Conservation (phyloP, 2,888 invertebrate species). For the Meta bourneti region DNA sequence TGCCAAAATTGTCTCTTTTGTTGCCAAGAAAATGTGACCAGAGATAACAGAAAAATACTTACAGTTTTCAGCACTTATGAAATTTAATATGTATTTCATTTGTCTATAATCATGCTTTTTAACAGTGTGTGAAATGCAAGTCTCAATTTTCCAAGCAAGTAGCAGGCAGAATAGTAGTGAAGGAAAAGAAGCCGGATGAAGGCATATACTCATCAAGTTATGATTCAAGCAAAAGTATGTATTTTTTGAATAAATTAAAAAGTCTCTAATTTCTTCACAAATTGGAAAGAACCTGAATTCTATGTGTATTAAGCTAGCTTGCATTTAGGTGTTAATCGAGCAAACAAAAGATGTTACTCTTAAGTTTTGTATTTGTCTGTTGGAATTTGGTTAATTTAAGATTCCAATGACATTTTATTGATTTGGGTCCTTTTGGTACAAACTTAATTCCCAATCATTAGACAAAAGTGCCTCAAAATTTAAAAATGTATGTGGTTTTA, state of each 20-base stretch:
- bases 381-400: not conserved
- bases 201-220: slow-evolving; percentile 34
- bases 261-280: not conserved
- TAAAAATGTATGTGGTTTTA: no score
- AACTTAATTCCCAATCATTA: not conserved
- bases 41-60: no score
- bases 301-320: no score
- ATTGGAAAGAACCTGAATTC: no score
- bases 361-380: not conserved
- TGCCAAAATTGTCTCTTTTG: no score
- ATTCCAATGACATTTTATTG: not conserved
- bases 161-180: slow-evolving; percentile 44
- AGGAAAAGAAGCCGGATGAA: slow-evolving; percentile 46
- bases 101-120: not conserved
- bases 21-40: no score
- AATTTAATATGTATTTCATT: not conserved
- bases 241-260: not conserved
- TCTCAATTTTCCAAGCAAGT: slow-evolving; percentile 67
- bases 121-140: slow-evolving; percentile 66
- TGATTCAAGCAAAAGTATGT: slow-evolving; percentile 43
- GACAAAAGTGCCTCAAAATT: no score
- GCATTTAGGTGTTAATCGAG: no score
- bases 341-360: no score
- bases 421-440: not conserved
- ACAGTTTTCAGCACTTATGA: not conserved